These are phyloP conservation scores for Cyclura pinguis DNA, from an alignment of 2,797 vertebrate species.

Conservation along the genomic window DNA sequence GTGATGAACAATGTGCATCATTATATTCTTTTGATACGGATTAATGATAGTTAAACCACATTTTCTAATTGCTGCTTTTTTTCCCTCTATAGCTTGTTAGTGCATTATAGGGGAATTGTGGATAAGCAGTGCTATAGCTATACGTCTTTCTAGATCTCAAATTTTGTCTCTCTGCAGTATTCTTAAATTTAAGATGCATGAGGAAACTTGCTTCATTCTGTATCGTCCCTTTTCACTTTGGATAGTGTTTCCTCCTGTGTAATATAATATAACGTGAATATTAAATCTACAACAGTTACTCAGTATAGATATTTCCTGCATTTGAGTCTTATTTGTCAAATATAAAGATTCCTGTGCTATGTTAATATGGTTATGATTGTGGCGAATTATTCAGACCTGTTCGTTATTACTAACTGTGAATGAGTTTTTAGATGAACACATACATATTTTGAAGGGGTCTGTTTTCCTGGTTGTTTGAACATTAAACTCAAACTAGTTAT, in stretches of 20 bases:
- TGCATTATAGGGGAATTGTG: slow-evolving; percentile 62
- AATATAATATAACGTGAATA: neutral
- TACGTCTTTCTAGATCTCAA: slow-evolving; percentile 29
- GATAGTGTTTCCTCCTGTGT: slow-evolving; percentile 39
- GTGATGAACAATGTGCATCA: slow-evolving; percentile 80
- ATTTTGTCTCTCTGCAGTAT: slow-evolving; percentile 53
- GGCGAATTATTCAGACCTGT: slow-evolving; percentile 20
- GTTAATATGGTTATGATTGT: slow-evolving; percentile 25
- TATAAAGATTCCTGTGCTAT: slow-evolving; percentile 31
- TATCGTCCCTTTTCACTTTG: slow-evolving; percentile 52
- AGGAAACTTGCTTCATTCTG: slow-evolving; percentile 56
- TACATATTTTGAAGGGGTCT: neutral
- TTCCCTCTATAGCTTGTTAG: slow-evolving; percentile 60
- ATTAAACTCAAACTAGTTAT: neutral
- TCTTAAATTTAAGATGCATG: slow-evolving; percentile 53
- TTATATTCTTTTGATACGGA: slow-evolving; percentile 85
- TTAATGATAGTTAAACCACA: slow-evolving; percentile 80
- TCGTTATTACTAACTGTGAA: neutral
- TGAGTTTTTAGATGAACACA: too few relatives aligned
- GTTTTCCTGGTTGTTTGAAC: neutral
- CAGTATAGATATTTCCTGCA: slow-evolving; percentile 51
- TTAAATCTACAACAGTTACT: slow-evolving; percentile 40
- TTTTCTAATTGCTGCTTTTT: slow-evolving; percentile 80
- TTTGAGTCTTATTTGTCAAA: slow-evolving; percentile 40
- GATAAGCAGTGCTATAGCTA: slow-evolving; percentile 43